Evolutionary conservation across 2,888 invertebrate species (phyloP).

Genomic region (Acanthosepion esculentum): DNA sequence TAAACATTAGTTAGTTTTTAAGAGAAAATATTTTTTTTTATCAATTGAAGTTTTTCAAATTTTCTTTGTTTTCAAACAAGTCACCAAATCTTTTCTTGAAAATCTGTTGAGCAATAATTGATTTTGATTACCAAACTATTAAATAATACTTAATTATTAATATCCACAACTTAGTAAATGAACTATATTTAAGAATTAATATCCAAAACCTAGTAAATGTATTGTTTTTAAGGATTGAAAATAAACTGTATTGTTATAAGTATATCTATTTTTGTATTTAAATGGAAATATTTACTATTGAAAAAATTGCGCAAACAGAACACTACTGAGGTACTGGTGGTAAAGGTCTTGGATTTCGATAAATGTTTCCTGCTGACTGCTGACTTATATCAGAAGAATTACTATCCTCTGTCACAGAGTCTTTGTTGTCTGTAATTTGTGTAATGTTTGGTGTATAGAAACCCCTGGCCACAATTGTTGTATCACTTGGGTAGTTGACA

Average conservation of each 20-base stretch:
- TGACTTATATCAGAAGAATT: constrained; percentile 2
- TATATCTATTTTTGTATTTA: background rate
- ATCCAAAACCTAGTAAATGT: background rate
- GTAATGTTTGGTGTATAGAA: constrained; percentile 7
- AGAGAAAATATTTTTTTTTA: background rate
- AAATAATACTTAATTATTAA: background rate
- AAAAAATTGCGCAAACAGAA: background rate
- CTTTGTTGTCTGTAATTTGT: background rate
- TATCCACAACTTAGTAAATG: background rate
- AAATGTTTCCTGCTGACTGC: background rate
- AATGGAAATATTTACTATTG: background rate
- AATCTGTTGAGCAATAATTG: background rate
- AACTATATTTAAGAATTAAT: background rate
- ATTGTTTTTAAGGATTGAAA: background rate
- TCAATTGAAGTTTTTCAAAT: background rate
- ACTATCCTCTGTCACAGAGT: background rate
- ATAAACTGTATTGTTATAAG: background rate
- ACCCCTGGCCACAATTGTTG: background rate
- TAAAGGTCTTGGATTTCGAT: background rate
- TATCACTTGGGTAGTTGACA: constrained; percentile 33
- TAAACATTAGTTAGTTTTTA: background rate
- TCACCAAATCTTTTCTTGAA: background rate
- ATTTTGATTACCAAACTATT: background rate
- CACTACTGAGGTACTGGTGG: background rate
- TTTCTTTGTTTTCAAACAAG: background rate